These are phyloP conservation scores for Andrena chrysosceles DNA, from an alignment of 2,888 invertebrate genomes.

Conservation along the genomic window DNA sequence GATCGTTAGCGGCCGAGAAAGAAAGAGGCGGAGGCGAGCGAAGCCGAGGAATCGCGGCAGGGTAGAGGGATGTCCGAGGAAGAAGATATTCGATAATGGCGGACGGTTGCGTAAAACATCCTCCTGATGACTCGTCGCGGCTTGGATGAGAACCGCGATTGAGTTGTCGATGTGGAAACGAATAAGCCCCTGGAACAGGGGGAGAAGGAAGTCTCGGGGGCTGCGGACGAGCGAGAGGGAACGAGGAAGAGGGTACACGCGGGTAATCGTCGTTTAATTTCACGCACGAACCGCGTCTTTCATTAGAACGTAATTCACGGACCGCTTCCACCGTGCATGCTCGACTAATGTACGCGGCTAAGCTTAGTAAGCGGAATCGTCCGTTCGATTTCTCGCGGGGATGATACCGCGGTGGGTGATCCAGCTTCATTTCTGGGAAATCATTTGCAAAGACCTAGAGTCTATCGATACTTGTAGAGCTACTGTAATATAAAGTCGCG, in stretches of 20 bases:
- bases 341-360: slow-evolving; percentile 25
- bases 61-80: slow-evolving; percentile 39
- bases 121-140: slow-evolving; percentile 43
- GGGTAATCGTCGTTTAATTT: slow-evolving; percentile 67
- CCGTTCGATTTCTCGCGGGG: slow-evolving; percentile 4
- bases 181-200: slow-evolving; percentile 3
- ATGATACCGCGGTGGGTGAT: slow-evolving; percentile 5
- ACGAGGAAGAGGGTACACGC: slow-evolving; percentile 44
- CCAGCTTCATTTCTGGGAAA: background rate
- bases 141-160: slow-evolving; percentile 59
- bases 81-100: slow-evolving; percentile 71
- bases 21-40: slow-evolving; percentile 39
- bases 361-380: slow-evolving; percentile 24
- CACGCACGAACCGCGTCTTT: slow-evolving; percentile 61
- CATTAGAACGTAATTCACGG: slow-evolving; percentile 62
- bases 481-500: background rate
- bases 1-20: slow-evolving; percentile 52
- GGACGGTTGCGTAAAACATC: slow-evolving; percentile 69
- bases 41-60: slow-evolving; percentile 16
- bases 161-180: slow-evolving; percentile 68
- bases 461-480: background rate
- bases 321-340: slow-evolving; percentile 21
- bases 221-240: slow-evolving; percentile 14
- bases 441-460: background rate
- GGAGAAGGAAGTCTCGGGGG: slow-evolving; percentile 39